Conservation (phyloP, 2,113 vertebrate genomes). For the Passer montanus region DNA sequence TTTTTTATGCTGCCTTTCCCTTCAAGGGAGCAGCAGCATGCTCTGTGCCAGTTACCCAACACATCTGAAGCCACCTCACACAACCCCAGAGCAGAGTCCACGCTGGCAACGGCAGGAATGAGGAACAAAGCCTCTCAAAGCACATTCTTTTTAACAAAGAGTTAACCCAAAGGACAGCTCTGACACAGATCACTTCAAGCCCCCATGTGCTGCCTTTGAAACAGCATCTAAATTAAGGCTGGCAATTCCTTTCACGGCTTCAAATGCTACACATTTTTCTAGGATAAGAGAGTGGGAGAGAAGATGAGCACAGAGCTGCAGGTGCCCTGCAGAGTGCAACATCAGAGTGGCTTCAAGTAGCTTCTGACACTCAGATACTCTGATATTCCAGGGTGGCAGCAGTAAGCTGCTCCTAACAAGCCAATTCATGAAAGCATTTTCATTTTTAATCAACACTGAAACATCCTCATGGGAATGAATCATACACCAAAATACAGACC, state of each 20-base stretch:
- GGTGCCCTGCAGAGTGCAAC: neutral
- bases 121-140: conserved; percentile 17
- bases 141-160: conserved; percentile 8
- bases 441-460: neutral
- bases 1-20: neutral
- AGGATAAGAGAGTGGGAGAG: neutral
- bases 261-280: conserved; percentile 14
- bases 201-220: conserved; percentile 17
- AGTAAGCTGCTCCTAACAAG: neutral
- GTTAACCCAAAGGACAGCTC: conserved; percentile 13
- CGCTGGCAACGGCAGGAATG: neutral
- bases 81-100: neutral
- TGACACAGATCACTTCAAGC: neutral
- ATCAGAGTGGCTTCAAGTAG: neutral
- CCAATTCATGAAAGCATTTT: neutral
- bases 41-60: neutral
- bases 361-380: neutral
- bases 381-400: neutral
- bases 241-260: conserved; percentile 19
- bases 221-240: conserved; percentile 42
- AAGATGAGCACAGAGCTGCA: neutral
- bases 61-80: neutral
- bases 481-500: neutral
- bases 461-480: neutral
- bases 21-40: neutral